Evolutionary conservation across 2,888 invertebrate genomes (phyloP), one percentile per base, ranked within the genome.

Genomic region (Eumacrocentrus americanus): DNA sequence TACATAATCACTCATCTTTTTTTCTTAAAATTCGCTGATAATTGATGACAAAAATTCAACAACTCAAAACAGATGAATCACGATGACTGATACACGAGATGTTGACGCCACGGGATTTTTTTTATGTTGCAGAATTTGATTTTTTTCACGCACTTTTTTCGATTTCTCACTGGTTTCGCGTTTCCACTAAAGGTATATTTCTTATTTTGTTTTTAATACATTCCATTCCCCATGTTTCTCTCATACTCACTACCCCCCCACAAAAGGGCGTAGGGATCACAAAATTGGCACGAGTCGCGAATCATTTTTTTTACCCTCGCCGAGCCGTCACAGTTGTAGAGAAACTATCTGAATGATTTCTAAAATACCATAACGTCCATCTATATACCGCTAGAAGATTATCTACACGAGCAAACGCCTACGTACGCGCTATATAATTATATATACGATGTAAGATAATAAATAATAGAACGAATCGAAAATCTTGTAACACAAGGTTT

Each of bases 391-490:
- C 29, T 56, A 56, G 40, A 55, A 56, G 25, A 58, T 68, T 68
- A 72, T 72, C 70, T 74, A 73, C 69, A 67, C 70, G 70, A 72
- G 69, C 70, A 63, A 67, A 73, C 70, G 74, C 65, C 61, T 66
- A 69, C 53, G 60, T 64, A 63, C 63, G 65, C 64, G 69, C 72
- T 73, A 75, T 70, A 68, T 70, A 71, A 69, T 63, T 60, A 57
- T 72, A 67, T 63, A 67, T 71, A 74, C 72, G 74, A 75, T 72
- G 72, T 75, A 77, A 75, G 74, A 78, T 73, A 80, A 80, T 80
- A 80, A 80, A 80, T 80, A 80, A 79, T 77, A 77, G 48, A 73
- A 76, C 72, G 71, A 70, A 74, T 72, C 70, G 65, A 72, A 63
- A 66, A 66, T 66, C 60, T 58, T 60, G 51, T 58, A 63, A 47